Percentiles rank a stretch among this genome's conserved stretches.
phyloP scores from a whole-genome alignment of 1,140 invertebrate genomes.

The Anadara kagoshimensis region DNA sequence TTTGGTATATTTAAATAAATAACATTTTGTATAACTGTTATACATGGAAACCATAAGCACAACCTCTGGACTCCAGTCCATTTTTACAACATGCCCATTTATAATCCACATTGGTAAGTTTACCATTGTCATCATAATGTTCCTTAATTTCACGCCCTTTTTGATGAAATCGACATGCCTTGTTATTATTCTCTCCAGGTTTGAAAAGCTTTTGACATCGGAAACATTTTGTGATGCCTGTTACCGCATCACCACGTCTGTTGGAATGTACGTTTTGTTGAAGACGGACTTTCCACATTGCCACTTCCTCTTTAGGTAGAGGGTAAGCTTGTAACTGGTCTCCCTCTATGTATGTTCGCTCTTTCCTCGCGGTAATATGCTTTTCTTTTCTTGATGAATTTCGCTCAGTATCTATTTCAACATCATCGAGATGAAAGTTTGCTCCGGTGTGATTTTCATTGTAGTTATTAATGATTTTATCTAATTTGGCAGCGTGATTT shows the following conservation, averaged over 20 bases:
- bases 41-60: slow-evolving; percentile 52
- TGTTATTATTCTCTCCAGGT: slow-evolving; percentile 52
- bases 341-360: slow-evolving; percentile 53
- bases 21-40: background rate
- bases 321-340: slow-evolving; percentile 47
- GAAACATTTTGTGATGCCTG: slow-evolving; percentile 77
- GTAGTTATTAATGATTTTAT: slow-evolving; percentile 51
- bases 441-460: slow-evolving; percentile 48
- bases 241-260: slow-evolving; percentile 70
- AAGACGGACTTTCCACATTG: slow-evolving; percentile 39
- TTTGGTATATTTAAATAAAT: too few relatives aligned
- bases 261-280: slow-evolving; percentile 36
- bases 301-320: slow-evolving; percentile 40
- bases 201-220: slow-evolving; percentile 60
- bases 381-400: background rate
- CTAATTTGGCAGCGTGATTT: slow-evolving; percentile 44
- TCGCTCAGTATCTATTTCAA: slow-evolving; percentile 18
- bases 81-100: slow-evolving; percentile 65
- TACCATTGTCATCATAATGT: slow-evolving; percentile 53
- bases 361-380: slow-evolving; percentile 2
- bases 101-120: slow-evolving; percentile 52
- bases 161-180: slow-evolving; percentile 58
- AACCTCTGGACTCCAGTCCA: slow-evolving; percentile 49
- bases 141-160: slow-evolving; percentile 59
- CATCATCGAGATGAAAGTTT: slow-evolving; percentile 52